phyloP scores from a whole-genome alignment of 2,888 invertebrate genomes.

The Oscheius myriophilus region DNA sequence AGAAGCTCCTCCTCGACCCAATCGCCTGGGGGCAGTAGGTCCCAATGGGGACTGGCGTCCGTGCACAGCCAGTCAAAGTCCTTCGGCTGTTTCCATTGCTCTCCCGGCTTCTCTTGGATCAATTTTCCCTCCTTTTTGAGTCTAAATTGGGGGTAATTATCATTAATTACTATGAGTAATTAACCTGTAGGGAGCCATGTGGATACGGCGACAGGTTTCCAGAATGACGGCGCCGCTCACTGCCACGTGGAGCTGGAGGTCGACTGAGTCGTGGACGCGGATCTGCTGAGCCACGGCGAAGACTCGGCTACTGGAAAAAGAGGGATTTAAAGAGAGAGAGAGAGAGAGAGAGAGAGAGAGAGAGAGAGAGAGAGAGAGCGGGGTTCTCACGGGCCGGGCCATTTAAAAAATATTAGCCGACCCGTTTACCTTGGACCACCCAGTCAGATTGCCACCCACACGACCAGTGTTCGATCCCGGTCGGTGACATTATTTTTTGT shows the following conservation, averaged over 20 bases:
- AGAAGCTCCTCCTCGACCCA: slow-evolving; percentile 32
- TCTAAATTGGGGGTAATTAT: slow-evolving; percentile 24
- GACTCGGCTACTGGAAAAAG: slow-evolving; percentile 33
- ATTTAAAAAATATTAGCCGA: no score
- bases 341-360: background rate
- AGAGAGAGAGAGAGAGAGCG: background rate
- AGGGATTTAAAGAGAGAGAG: no score
- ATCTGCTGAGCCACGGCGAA: slow-evolving; percentile 53
- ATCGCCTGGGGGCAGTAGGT: slow-evolving; percentile 30
- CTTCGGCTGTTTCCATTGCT: slow-evolving; percentile 39
- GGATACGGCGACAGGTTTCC: slow-evolving; percentile 40
- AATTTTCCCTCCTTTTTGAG: slow-evolving; percentile 30
- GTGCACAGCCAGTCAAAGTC: slow-evolving; percentile 58
- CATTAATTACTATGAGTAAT: background rate
- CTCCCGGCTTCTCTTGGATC: slow-evolving; percentile 30
- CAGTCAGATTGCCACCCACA: no score
- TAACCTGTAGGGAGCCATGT: slow-evolving; percentile 44
- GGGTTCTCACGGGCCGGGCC: no score
- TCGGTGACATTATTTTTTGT: no score
- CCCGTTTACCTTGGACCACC: no score
- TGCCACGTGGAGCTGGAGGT: slow-evolving; percentile 39
- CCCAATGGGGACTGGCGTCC: slow-evolving; percentile 54
- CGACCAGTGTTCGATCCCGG: no score
- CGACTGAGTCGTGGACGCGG: slow-evolving; percentile 50
- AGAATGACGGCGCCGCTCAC: slow-evolving; percentile 52